These are phyloP conservation scores for Gymnothorax reevesii DNA, from an alignment of 2,797 vertebrate species.

Conservation along the genomic window DNA sequence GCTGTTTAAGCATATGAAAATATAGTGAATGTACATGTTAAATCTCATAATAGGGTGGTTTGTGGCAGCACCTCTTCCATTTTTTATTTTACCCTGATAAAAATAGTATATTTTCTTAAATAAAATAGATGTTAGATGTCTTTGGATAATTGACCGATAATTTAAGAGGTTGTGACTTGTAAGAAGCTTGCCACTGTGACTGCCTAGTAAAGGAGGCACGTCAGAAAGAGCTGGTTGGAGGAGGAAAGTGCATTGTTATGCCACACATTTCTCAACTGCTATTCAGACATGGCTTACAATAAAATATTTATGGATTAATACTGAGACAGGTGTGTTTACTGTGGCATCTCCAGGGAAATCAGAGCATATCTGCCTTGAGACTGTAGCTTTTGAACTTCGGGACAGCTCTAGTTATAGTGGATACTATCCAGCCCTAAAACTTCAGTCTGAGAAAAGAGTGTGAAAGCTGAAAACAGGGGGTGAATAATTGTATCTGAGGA, in stretches of 20 bases:
- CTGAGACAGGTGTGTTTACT: background rate
- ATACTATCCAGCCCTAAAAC: too few relatives aligned
- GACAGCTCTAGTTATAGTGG: too few relatives aligned
- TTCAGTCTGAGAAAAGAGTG: too few relatives aligned
- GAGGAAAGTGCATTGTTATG: too few relatives aligned
- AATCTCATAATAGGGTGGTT: background rate
- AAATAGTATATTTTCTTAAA: background rate
- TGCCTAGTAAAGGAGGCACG: background rate
- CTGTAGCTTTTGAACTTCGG: too few relatives aligned
- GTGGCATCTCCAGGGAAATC: too few relatives aligned
- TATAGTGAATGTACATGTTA: background rate
- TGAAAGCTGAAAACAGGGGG: too few relatives aligned
- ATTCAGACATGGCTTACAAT: background rate
- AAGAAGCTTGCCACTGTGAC: background rate
- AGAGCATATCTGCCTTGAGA: too few relatives aligned
- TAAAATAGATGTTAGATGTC: background rate
- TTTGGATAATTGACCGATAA: background rate
- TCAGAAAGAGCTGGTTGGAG: background rate
- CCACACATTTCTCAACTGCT: background rate
- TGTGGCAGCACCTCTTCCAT: slow-evolving; percentile 1
- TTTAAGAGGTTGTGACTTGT: too few relatives aligned
- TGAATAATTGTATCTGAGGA: too few relatives aligned
- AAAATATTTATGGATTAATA: background rate
- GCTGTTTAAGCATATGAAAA: background rate
- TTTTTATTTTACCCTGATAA: background rate